These are phyloP conservation scores for Ancistrus triradiatus DNA, from an alignment of 2,113 vertebrate genomes.

Conservation along the genomic window DNA sequence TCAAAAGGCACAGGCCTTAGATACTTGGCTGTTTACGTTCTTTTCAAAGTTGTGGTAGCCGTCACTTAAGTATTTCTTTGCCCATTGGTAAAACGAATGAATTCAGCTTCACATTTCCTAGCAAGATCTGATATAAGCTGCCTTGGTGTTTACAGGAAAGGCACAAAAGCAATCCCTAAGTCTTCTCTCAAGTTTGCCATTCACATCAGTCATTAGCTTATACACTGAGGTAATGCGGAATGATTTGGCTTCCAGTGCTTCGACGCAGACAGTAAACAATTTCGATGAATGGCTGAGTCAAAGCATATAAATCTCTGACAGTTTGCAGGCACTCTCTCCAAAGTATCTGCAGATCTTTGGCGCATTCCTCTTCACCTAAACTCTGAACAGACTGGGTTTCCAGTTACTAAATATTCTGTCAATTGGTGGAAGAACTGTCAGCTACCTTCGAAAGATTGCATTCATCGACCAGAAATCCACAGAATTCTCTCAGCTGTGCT, in stretches of 20 bases:
- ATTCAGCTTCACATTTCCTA: conserved; percentile 23
- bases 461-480: conserved; percentile 14
- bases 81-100: conserved; percentile 27
- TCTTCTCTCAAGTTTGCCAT: conserved; percentile 29
- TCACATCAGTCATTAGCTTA: conserved; percentile 23
- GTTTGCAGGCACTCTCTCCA: conserved; percentile 12
- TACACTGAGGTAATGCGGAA: conserved; percentile 24
- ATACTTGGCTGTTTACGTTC: conserved; percentile 32
- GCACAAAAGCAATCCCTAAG: conserved; percentile 24
- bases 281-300: conserved; percentile 20
- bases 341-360: conserved; percentile 28
- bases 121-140: conserved; percentile 15
- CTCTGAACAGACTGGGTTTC: conserved; percentile 11
- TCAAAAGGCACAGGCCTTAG: conserved; percentile 23
- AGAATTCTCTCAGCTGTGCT: conserved; percentile 24
- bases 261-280: conserved; percentile 24
- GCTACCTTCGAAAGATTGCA: conserved; percentile 9
- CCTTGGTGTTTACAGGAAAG: conserved; percentile 21
- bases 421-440: conserved; percentile 14
- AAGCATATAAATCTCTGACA: conserved; percentile 12
- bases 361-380: conserved; percentile 9
- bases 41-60: conserved; percentile 29
- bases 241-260: conserved; percentile 24
- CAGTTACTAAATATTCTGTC: conserved; percentile 21
- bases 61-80: conserved; percentile 32